phyloP scores from a whole-genome alignment of 2,113 vertebrate genomes.

The Grus americana region DNA sequence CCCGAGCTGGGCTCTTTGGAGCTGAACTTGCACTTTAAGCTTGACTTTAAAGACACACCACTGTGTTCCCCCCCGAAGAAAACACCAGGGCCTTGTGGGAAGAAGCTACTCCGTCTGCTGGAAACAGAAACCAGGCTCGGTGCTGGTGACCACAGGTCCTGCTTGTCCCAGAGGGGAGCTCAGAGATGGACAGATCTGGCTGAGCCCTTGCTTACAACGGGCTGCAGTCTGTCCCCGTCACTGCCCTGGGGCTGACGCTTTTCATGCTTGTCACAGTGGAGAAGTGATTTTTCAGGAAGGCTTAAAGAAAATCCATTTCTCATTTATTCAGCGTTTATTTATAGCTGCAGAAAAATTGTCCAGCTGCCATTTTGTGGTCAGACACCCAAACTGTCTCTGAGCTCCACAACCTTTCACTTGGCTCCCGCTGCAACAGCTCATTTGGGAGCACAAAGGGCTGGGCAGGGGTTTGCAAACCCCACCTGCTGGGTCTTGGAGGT shows the following conservation, averaged over 20 bases:
- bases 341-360: slow-evolving; percentile 30
- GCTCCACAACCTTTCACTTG: neutral
- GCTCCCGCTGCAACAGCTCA: neutral
- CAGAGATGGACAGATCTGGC: neutral
- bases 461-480: neutral
- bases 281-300: slow-evolving; percentile 28
- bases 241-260: neutral
- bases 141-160: neutral
- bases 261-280: slow-evolving; percentile 34
- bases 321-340: slow-evolving; percentile 53
- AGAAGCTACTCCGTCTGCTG: neutral
- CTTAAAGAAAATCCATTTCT: slow-evolving; percentile 64
- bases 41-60: neutral
- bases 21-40: neutral
- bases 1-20: neutral
- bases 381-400: neutral
- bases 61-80: neutral
- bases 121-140: neutral
- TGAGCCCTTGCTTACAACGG: neutral
- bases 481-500: neutral
- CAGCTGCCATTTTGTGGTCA: neutral
- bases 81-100: neutral
- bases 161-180: neutral
- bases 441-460: neutral
- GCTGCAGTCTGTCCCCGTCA: neutral